Evolutionary conservation across 2,888 invertebrate genomes (phyloP), one percentile per base, ranked within the genome.

Genomic region (Stenodera caucasica): DNA sequence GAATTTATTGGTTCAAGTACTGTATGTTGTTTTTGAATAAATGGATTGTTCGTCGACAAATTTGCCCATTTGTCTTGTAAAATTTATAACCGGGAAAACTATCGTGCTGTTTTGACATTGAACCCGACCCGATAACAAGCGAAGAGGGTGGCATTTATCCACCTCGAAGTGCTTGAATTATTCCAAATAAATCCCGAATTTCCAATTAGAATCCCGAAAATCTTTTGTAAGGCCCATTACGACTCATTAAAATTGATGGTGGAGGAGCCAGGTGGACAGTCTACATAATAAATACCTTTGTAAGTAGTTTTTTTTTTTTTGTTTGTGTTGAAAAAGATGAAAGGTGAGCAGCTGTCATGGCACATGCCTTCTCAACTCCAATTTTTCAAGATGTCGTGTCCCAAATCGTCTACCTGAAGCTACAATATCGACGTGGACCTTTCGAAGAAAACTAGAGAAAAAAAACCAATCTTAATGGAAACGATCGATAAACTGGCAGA

Each of bases 231-330:
- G 60, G 61, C 65, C 65, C 69, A 64, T 60, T 67, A 61, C 58
- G 60, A 61, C 64, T 60, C 61, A 58, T 26, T 26, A 26, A 69
- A 72, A 70, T 68, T 69, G 67, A 69, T 68, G 71, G 70, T 64
- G 45, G 67, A 69, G 65, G 65, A 69, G 70, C 73, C 73, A 73
- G 73, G 71, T 73, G 73, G 66, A 68, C 66, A n/a, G n/a, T n/a
- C n/a, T n/a, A n/a, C n/a, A n/a, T n/a, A n/a, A n/a, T 59, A 69
- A 21, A 45, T 45, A 45, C 9, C 40, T 18, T 15, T 21, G 21
- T 26, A 7, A 5, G 26, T 67, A 67, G 67, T 68, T 72, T 68
- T 67, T 65, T 64, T 60, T 63, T 65, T 64, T 51, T 45, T 12
- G 12, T 21, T 5, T 26, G 26, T 26, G 1, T 23, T 33, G 12